Evolutionary conservation across 1,140 invertebrate species (phyloP), one percentile per base, ranked within the genome.

Genomic region (Microvelia longipes): DNA sequence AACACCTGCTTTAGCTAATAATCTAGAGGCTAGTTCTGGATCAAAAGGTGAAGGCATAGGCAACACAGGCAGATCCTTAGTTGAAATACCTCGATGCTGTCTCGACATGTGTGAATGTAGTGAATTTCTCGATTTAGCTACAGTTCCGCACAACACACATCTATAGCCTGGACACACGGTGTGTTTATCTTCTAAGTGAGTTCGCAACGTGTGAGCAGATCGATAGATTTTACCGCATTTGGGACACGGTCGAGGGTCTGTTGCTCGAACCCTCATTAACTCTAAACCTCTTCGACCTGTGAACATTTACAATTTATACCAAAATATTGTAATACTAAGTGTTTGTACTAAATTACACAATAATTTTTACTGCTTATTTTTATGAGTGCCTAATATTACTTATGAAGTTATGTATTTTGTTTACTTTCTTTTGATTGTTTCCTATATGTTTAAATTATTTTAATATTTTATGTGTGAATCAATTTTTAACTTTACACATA

Each of bases 181-280:
- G 79, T 94, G 92, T 77, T 94, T 94, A 77, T 94, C 92, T 79
- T 94, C 92, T 69, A 94, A 82, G 80, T 94, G 92, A 2, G 92
- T 94, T 65, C 92, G 84, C 70, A 94, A 81, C 0, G 92, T 94
- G 77, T 94, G 92, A 1, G 69, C 92, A 2, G 91, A 93, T 28
- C 92, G 83, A 78, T 95, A 94, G 77, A 94, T 94, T 81, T 95
- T 95, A 1, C 92, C 91, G 78, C 92, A 94, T 78, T 94, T 93
- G 11, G 92, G 92, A 80, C 92, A 95, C 0, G 92, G 92, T 28
- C 92, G 82, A 0, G 92, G 92, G 82, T 95, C 92, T 19, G 92
- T 95, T 0, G 92, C 92, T 73, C 92, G 84, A 19, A 95, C 91
- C 74, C 92, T 83, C 78, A 90, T 85, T 83, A 93, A 85, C 75